These are phyloP conservation scores for Rhynchotus rufescens DNA, from an alignment of 2,797 vertebrate species.

Conservation along the genomic window DNA sequence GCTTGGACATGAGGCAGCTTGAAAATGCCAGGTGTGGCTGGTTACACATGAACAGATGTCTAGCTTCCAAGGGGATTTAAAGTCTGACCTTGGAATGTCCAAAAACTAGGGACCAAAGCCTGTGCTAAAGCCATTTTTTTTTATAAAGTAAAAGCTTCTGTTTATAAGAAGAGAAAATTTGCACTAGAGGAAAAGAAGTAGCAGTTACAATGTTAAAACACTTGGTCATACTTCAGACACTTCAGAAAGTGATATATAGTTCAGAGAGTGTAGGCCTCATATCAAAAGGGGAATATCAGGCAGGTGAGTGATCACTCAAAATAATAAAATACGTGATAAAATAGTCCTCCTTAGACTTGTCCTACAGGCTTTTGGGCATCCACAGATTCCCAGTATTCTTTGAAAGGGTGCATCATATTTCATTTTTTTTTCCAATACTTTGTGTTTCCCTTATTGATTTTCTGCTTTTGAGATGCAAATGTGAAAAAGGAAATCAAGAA, in stretches of 20 bases:
- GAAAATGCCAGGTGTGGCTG: slow-evolving; percentile 31
- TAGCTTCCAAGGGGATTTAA: slow-evolving; percentile 25
- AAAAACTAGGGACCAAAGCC: background rate
- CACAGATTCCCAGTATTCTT: background rate
- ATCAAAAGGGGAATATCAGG: background rate
- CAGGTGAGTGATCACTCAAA: background rate
- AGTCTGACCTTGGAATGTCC: slow-evolving; percentile 30
- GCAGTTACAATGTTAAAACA: background rate
- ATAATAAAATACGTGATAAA: background rate
- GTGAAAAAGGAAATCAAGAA: background rate
- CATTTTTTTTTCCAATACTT: background rate
- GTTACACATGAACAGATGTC: slow-evolving; percentile 47
- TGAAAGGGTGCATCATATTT: background rate
- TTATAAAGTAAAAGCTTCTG: background rate
- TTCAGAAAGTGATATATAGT: background rate
- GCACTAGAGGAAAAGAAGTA: background rate
- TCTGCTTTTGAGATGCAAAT: background rate
- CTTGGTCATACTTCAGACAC: background rate
- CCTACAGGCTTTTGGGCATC: background rate
- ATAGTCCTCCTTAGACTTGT: background rate
- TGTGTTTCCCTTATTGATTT: background rate
- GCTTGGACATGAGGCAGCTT: background rate
- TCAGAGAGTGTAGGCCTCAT: background rate
- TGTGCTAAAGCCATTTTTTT: background rate
- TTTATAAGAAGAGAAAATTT: background rate